Percentiles rank a stretch among this genome's conserved stretches.
Evolutionary conservation across 2,888 invertebrate species (phyloP).

Genomic region (Danaus chrysippus): DNA sequence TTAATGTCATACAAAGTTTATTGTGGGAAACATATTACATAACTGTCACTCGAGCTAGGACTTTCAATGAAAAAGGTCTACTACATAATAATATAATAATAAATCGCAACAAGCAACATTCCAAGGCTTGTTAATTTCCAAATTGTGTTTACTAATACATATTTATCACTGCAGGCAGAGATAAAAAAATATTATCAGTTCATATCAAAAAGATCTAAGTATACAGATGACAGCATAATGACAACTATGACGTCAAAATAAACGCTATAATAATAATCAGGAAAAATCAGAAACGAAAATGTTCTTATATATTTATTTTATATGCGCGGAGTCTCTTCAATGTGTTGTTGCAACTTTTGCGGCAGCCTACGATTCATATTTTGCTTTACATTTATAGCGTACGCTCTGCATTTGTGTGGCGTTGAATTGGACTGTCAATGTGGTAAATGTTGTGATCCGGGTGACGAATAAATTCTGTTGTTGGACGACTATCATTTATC

Average conservation of each 20-base stretch:
- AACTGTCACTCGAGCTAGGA: too few species aligned
- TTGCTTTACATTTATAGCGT: conserved; percentile 39
- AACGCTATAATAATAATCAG: neutral
- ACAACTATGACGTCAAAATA: neutral
- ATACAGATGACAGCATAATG: too few species aligned
- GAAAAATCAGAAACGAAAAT: neutral
- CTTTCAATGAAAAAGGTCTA: too few species aligned
- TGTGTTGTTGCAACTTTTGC: conserved; percentile 52
- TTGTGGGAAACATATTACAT: too few species aligned
- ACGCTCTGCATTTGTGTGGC: conserved; percentile 40
- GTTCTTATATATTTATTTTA: conserved; percentile 7
- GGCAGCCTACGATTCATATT: conserved; percentile 45
- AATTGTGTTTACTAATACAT: too few species aligned
- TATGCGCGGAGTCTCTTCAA: conserved; percentile 20
- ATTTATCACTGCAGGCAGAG: too few species aligned
- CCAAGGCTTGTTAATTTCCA: too few species aligned
- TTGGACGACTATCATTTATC: neutral
- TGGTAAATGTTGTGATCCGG: conserved; percentile 20
- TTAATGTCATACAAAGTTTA: too few species aligned
- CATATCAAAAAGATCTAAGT: too few species aligned
- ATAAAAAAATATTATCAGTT: too few species aligned
- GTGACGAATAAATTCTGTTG: conserved; percentile 1
- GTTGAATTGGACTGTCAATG: conserved; percentile 41
- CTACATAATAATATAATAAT: too few species aligned
- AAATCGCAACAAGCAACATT: too few species aligned